Conservation (phyloP, 1,140 invertebrate species). For the Hypsibius dujardini region DNA sequence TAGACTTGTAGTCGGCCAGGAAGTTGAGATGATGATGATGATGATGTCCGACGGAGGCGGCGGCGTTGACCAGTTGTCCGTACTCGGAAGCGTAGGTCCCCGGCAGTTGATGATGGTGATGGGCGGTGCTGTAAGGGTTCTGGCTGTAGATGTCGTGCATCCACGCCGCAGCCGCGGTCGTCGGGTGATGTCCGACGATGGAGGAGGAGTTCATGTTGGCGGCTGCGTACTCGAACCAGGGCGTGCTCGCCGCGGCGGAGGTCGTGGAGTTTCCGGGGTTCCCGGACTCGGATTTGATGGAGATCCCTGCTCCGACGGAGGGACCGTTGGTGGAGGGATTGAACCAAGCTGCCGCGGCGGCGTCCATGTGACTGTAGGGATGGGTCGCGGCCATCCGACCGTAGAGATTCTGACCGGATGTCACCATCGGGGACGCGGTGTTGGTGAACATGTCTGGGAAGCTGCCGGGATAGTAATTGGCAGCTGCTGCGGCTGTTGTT, state of each 20-base stretch:
- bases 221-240: no score
- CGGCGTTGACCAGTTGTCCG: background rate
- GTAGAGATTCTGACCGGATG: no score
- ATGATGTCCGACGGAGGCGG: no score
- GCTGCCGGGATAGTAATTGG: no score
- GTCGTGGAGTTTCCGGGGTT: no score
- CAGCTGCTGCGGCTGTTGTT: no score
- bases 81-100: background rate
- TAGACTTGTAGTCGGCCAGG: background rate
- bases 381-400: no score
- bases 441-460: no score
- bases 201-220: background rate
- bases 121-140: slow-evolving; percentile 16
- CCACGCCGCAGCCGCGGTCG: background rate
- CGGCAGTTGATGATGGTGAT: slow-evolving; percentile 25
- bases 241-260: no score
- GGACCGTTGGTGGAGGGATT: background rate
- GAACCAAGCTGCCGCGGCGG: background rate
- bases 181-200: background rate
- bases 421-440: no score
- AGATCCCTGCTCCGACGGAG: background rate
- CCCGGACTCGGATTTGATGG: no score
- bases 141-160: background rate
- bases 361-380: background rate
- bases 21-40: background rate